Percentiles rank a stretch among this genome's conserved stretches.
These are phyloP conservation scores for Camarhynchus parvulus DNA, from an alignment of 2,113 vertebrate genomes.

Conservation along the genomic window DNA sequence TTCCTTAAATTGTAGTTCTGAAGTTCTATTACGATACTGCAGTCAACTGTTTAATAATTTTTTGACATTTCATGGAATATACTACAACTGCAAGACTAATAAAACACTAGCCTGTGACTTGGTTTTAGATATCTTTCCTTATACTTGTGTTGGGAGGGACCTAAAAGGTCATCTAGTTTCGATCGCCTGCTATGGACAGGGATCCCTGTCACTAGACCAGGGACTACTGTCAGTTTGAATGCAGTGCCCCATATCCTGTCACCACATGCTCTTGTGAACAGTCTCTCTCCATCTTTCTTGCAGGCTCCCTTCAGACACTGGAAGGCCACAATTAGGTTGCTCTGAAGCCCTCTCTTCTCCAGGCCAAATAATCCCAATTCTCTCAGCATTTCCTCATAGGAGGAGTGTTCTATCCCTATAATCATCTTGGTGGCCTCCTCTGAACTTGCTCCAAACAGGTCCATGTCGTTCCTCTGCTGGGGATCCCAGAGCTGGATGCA, in stretches of 20 bases:
- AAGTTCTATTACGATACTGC: not conserved
- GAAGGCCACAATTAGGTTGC: rapidly evolving
- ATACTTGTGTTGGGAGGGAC: not conserved
- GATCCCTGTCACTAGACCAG: not conserved
- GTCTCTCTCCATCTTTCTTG: not conserved
- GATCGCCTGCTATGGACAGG: not conserved
- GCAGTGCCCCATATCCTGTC: not conserved
- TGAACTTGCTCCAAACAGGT: not conserved
- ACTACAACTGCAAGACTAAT: not conserved
- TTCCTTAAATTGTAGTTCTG: not conserved
- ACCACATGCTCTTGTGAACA: not conserved
- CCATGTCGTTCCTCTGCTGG: not conserved
- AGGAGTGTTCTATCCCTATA: not conserved
- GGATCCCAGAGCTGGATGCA: not conserved
- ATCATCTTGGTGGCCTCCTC: not conserved
- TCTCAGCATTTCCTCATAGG: not conserved
- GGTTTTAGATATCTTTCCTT: not conserved
- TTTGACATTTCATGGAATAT: not conserved
- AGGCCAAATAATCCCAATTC: not conserved
- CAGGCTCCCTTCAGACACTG: not conserved
- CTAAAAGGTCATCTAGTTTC: not conserved
- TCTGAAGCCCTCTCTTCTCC: not conserved
- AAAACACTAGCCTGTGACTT: not conserved
- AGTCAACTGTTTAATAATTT: not conserved
- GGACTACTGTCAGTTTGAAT: not conserved